Conservation (phyloP, 2,797 vertebrate species). For the Rhabdophis nuchalis region DNA sequence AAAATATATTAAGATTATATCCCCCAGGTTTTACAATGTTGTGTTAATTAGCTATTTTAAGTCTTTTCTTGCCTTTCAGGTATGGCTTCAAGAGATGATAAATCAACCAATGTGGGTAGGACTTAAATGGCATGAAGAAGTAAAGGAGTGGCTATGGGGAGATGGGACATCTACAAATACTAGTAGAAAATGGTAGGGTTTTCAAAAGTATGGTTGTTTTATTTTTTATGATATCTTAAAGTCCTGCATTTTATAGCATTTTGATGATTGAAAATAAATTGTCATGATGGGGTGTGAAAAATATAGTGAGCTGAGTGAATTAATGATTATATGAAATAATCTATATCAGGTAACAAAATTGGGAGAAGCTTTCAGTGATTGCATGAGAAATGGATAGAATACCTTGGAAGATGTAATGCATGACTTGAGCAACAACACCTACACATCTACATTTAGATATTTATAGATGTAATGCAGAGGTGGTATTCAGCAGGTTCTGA, state of each 20-base stretch:
- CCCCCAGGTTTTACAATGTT: background rate
- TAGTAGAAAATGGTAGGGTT: slow-evolving; percentile 7
- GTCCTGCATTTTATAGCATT: background rate
- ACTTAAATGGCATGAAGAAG: background rate
- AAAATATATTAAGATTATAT: background rate
- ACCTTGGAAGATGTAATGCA: background rate
- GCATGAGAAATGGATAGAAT: background rate
- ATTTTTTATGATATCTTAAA: background rate
- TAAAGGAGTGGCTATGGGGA: slow-evolving; percentile 10
- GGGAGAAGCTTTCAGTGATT: background rate
- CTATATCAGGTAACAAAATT: background rate
- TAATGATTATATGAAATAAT: background rate
- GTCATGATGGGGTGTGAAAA: background rate
- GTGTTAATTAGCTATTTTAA: background rate
- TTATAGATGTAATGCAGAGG: background rate
- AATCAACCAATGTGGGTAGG: slow-evolving; percentile 23
- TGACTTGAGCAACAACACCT: background rate
- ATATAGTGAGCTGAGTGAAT: too few relatives aligned
- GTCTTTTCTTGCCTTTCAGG: background rate
- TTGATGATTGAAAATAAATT: background rate
- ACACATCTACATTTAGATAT: background rate
- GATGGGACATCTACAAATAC: slow-evolving; percentile 4
- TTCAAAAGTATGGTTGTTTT: background rate
- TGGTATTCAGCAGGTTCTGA: too few relatives aligned
- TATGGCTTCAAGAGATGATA: slow-evolving; percentile 18